Base-by-base conservation (phyloP, 2,797 vertebrate species). In the Fistularia commersonii region DNA sequence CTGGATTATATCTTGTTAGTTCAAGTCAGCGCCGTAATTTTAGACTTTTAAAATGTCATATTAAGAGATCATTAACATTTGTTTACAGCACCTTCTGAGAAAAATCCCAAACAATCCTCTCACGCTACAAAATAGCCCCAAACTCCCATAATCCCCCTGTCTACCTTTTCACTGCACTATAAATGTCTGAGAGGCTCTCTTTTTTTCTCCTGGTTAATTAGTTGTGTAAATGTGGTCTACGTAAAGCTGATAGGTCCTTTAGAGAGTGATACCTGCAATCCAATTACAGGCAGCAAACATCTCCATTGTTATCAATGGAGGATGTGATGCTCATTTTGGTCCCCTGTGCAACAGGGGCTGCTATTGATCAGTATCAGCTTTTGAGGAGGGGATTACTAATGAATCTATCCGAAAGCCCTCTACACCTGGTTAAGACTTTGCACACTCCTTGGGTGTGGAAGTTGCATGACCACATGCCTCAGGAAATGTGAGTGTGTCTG, bases 281-380 rank as follows among this genome's bases (percentile, higher is more conserved):
- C 87, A 90, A 91, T 91, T 90, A 90, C 80, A 83, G 80, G 78
- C 86, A 76, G 88, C 88, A 91, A 90, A 91, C 89, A 89, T 86
- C 85, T 88, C 86, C 81, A 83, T 87, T 88, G 87, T 89, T 89
- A 83, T 88, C 84, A 85, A 85, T 87, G 79, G 77, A 84, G 79
- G 77, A 84, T 76, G 68, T 59, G n/a, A 74, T 61, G 67, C 76
- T 84, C 61, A 85, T 87, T 84, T 78, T 39, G 70, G 79, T 79
- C 79, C 76, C 77, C 66, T 77, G 66, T 64, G 74, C 54, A 55
- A 60, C 8, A 35, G 70, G 58, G 70, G 66, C 56, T 57, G 53
- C 76, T 84, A 90, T 90, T 75, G 88, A 91, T 88, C 70, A 13
- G 66, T 85, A 89, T 88, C 82, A 76, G 74, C 82, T 75, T 68